Conservation (phyloP, 2,113 vertebrate genomes). For the Zosterops pallidus region DNA sequence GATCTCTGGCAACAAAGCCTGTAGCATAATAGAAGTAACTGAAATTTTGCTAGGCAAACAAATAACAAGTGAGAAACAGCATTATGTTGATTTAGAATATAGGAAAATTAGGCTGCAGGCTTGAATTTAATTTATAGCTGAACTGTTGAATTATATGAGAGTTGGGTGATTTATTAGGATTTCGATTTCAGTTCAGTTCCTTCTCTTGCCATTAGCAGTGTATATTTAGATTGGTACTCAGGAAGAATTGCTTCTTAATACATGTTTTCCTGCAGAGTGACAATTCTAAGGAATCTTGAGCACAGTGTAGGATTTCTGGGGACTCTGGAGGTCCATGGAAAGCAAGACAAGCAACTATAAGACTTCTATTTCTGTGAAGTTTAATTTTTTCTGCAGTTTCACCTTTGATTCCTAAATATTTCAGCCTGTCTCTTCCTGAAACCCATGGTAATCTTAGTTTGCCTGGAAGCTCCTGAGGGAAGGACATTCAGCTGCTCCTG, state of each 20-base stretch:
- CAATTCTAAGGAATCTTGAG: not conserved
- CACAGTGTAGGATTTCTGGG: not conserved
- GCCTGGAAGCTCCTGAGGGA: not conserved
- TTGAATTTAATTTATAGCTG: not conserved
- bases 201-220: fast-evolving
- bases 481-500: not conserved
- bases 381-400: not conserved
- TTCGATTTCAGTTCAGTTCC: not conserved
- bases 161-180: not conserved
- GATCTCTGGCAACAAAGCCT: not conserved
- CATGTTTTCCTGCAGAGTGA: fast-evolving
- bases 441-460: not conserved
- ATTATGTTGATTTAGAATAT: not conserved
- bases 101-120: not conserved
- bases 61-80: not conserved
- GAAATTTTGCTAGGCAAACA: not conserved
- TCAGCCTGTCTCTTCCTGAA: not conserved
- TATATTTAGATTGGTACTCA: not conserved
- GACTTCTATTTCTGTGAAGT: not conserved
- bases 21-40: fast-evolving
- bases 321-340: not conserved
- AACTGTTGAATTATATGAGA: not conserved
- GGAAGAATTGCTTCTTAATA: not conserved
- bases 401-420: not conserved
- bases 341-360: not conserved